Evolutionary conservation across 2,888 invertebrate species (phyloP), one percentile per base, ranked within the genome.

Genomic region (Ormyrus labotus): DNA sequence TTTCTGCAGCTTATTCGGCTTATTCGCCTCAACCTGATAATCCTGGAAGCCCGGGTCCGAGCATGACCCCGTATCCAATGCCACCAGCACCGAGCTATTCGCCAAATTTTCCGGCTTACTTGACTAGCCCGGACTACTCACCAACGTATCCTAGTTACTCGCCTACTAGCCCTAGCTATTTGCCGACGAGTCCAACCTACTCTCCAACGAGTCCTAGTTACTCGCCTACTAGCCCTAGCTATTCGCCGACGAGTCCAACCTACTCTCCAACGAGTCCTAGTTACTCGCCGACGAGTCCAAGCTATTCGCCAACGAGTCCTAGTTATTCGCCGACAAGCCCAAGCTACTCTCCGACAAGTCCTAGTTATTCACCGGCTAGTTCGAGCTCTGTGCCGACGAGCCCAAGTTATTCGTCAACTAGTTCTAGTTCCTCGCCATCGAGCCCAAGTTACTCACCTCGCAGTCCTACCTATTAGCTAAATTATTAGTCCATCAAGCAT

Each of bases 401-500:
- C 64, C 97, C 96, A 0, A 95, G 94, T 75, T 97, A 97, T 89
- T 95, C 96, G 5, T 96, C 98, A 0, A 94, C 96, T 0, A 94
- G 95, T 50, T 96, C 96, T 0, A 93, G 93, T 0, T 96, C 96
- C 87, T 95, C 95, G 0, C 96, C 97, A 0, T 94, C 95, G 0
- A 94, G 94, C 79, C 96, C 95, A 0, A 93, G 93, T 8, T 96
- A 96, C 87, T 94, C 94, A 0, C 96, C 96, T 0, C 94, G 95
- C 0, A 94, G 94, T 51, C 96, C 97, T 0, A 94, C 94, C 97
- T 0, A 94, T 94, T 96, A 94, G 94, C 50, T 96, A 97, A 0
- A 98, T 98, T 89, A 98, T 98, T 89, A 96, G 96, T 0, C 97
- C 97, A 0, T 96, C 96, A 0, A 95, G 95, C 95, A 0, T 92